Conservation (phyloP, 2,797 vertebrate species). For the Hypotaenidia okinawae region DNA sequence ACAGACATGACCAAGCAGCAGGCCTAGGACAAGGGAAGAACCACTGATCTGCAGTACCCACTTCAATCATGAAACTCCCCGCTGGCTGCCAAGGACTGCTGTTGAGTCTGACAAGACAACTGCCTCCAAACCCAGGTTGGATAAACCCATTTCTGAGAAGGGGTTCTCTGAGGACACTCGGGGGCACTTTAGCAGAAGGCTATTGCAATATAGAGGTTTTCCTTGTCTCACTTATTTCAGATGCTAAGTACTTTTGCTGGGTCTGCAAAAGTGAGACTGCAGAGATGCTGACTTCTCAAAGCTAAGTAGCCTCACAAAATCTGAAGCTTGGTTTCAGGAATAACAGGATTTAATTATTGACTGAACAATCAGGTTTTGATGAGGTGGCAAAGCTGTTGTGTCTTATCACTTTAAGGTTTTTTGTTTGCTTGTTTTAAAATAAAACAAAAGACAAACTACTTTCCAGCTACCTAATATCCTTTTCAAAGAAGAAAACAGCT, state of each 20-base stretch:
- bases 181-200: background rate
- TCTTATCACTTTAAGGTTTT: background rate
- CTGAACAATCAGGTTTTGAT: background rate
- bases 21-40: background rate
- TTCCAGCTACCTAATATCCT: background rate
- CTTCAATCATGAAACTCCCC: background rate
- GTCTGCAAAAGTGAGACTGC: background rate
- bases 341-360: background rate
- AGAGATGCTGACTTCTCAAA: background rate
- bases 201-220: background rate
- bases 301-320: background rate
- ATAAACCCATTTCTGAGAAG: background rate
- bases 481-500: background rate
- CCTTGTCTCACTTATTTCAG: background rate
- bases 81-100: too few relatives aligned
- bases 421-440: background rate
- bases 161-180: background rate
- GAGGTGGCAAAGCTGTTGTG: background rate
- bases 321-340: background rate
- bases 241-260: background rate
- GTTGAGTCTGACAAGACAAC: background rate
- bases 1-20: background rate
- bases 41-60: background rate
- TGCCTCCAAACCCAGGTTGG: background rate
- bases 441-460: background rate